These are phyloP conservation scores for Neotragus moschatus DNA, from an alignment of 2,113 vertebrate genomes.

Conservation along the genomic window DNA sequence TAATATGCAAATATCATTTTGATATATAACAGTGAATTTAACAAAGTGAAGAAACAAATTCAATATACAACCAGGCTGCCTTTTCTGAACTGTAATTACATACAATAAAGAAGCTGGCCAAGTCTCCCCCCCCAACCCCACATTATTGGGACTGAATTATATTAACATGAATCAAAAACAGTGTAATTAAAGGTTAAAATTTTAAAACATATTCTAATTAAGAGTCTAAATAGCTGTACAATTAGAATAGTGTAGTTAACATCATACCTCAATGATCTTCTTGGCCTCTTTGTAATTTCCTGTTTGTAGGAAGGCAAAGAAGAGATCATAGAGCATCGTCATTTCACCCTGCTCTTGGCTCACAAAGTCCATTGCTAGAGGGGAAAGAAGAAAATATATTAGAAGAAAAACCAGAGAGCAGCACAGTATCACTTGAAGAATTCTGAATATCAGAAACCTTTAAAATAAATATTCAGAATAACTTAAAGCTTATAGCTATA, in stretches of 20 bases:
- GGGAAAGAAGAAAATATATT: constrained; percentile 6
- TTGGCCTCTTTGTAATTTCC: constrained; percentile 94
- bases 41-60: constrained; percentile 82
- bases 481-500: background rate
- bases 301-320: constrained; percentile 93
- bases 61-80: constrained; percentile 69
- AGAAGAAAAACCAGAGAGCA: background rate
- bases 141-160: constrained; percentile 80
- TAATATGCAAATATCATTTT: constrained; percentile 88
- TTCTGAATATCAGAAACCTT: background rate
- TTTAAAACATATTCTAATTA: constrained; percentile 84
- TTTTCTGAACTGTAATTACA: constrained; percentile 81
- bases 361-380: constrained; percentile 90
- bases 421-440: background rate
- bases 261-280: constrained; percentile 95
- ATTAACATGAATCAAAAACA: constrained; percentile 83
- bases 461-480: background rate
- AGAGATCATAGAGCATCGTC: constrained; percentile 93
- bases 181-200: constrained; percentile 84
- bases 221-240: constrained; percentile 79
- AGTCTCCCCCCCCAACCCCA: background rate
- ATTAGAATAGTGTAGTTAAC: constrained; percentile 75
- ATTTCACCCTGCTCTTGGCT: constrained; percentile 92
- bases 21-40: constrained; percentile 79
- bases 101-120: constrained; percentile 71